phyloP scores from a whole-genome alignment of 2,113 vertebrate genomes.

The Cercocebus atys region DNA sequence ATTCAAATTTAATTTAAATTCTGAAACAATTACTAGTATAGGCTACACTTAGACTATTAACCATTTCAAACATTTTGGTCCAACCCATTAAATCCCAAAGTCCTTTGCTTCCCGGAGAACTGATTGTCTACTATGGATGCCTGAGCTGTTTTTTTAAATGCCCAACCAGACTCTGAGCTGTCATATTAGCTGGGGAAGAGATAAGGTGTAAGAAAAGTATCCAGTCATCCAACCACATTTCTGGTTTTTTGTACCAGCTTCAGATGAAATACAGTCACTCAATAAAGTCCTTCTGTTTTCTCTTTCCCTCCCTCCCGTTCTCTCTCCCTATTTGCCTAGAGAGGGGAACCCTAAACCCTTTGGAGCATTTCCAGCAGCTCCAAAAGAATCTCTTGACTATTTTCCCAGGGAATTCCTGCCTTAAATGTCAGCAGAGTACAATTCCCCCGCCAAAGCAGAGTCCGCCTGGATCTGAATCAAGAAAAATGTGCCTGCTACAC shows the following conservation, averaged over 20 bases:
- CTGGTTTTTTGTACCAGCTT: slow-evolving; percentile 77
- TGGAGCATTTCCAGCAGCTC: slow-evolving; percentile 82
- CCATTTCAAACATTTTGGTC: slow-evolving; percentile 57
- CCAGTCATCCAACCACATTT: slow-evolving; percentile 76
- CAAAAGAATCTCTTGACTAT: slow-evolving; percentile 86
- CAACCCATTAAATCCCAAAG: neutral
- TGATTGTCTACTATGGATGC: slow-evolving; percentile 19
- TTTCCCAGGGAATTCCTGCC: slow-evolving; percentile 88
- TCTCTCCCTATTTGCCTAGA: slow-evolving; percentile 69
- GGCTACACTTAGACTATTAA: neutral
- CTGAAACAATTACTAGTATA: neutral
- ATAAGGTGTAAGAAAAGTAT: slow-evolving; percentile 78
- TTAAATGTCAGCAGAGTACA: slow-evolving; percentile 86
- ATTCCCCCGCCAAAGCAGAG: slow-evolving; percentile 77
- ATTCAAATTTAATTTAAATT: neutral
- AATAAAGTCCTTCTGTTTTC: slow-evolving; percentile 77
- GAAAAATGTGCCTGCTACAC: slow-evolving; percentile 74
- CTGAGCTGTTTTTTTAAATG: slow-evolving; percentile 54
- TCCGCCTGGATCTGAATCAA: slow-evolving; percentile 71
- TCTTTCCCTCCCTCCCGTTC: slow-evolving; percentile 60
- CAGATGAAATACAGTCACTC: slow-evolving; percentile 79
- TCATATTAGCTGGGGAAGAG: slow-evolving; percentile 69
- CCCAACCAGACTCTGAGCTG: slow-evolving; percentile 58
- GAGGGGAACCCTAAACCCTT: slow-evolving; percentile 84
- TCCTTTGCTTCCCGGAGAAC: neutral